These are phyloP conservation scores for Lasioglossum albipes DNA, from an alignment of 1,140 invertebrate genomes.

Conservation along the genomic window DNA sequence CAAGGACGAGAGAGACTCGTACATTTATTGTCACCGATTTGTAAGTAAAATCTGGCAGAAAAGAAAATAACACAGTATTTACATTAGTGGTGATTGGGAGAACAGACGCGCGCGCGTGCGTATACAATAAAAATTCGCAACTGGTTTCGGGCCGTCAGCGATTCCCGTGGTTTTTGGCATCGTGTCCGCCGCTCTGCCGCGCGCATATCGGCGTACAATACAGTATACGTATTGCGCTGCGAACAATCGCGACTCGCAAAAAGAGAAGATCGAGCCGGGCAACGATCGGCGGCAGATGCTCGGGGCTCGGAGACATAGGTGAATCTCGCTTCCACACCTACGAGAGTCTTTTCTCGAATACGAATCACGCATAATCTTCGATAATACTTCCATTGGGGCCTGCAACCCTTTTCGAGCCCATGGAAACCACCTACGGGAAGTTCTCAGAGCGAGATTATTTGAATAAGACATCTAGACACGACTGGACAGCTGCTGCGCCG, in stretches of 20 bases:
- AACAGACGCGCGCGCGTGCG: no score
- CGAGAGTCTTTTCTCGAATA: conserved; percentile 34
- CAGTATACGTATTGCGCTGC: neutral
- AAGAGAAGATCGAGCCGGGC: conserved; percentile 53
- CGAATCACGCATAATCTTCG: conserved; percentile 47
- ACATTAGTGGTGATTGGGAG: no score
- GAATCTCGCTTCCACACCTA: conserved; percentile 39
- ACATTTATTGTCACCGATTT: no score
- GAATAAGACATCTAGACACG: conserved; percentile 68
- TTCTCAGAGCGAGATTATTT: conserved; percentile 60
- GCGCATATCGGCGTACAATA: no score
- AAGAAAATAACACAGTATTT: no score
- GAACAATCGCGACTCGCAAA: conserved; percentile 46
- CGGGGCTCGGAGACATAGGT: conserved; percentile 14
- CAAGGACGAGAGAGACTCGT: no score
- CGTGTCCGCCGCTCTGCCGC: no score
- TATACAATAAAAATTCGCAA: no score
- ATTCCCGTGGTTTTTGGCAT: no score
- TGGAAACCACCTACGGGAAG: conserved; percentile 58
- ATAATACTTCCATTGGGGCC: conserved; percentile 47
- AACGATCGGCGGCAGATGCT: conserved; percentile 65
- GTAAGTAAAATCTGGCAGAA: no score
- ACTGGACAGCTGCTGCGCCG: conserved; percentile 55
- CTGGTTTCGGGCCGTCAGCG: no score
- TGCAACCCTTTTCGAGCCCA: conserved; percentile 61